phyloP scores from a whole-genome alignment of 2,888 invertebrate species.

The Cerceris rybyensis region DNA sequence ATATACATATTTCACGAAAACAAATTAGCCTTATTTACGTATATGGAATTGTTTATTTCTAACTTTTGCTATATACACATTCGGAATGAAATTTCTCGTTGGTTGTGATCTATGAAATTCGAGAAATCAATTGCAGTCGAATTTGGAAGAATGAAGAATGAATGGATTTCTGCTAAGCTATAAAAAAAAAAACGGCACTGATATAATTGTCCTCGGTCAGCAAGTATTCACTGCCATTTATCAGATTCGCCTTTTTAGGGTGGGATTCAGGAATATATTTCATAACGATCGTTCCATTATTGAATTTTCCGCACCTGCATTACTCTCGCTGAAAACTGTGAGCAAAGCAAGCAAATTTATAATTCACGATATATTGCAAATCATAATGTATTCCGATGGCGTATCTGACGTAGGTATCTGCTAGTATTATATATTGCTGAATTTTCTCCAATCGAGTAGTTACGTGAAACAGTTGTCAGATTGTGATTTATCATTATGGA shows the following conservation, averaged over 20 bases:
- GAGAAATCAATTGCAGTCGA: no score
- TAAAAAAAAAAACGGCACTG: background rate
- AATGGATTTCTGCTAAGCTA: background rate
- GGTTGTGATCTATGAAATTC: no score
- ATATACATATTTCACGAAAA: no score
- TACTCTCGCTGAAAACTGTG: background rate
- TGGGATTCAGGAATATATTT: constrained; percentile 18
- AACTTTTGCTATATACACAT: no score
- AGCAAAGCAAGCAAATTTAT: constrained; percentile 18
- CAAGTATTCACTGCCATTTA: constrained; percentile 29
- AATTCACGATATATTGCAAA: constrained; percentile 37
- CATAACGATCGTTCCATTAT: constrained; percentile 36
- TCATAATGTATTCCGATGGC: constrained; percentile 33
- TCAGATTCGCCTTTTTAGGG: background rate
- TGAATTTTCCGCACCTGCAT: constrained; percentile 17
- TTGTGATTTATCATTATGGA: no score
- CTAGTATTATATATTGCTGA: constrained; percentile 28
- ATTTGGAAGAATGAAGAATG: no score
- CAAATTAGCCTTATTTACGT: no score
- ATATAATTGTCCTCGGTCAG: background rate
- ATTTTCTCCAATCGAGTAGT: constrained; percentile 3
- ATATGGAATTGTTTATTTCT: no score
- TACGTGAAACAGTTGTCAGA: no score
- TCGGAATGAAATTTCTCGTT: no score
- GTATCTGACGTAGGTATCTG: constrained; percentile 35